These are phyloP conservation scores for Gyrodactylus bullatarudis DNA, from an alignment of 1,140 invertebrate species.

Conservation along the genomic window DNA sequence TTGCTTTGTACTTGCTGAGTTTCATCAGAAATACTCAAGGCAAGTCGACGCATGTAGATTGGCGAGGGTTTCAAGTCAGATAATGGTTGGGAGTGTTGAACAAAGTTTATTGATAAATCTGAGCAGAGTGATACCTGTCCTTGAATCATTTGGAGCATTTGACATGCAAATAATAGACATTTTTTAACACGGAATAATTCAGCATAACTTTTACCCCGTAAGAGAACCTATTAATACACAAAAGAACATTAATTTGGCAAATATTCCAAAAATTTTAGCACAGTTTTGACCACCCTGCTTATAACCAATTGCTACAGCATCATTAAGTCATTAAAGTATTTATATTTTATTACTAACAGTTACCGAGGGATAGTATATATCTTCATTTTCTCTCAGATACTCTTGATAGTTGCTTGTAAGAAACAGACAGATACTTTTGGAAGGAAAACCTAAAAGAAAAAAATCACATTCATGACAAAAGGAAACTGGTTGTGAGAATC, in stretches of 20 bases:
- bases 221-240: neutral
- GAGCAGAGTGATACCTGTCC: neutral
- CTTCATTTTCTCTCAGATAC: neutral
- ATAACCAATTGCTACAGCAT: no score
- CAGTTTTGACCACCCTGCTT: no score
- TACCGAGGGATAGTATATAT: neutral
- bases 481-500: neutral
- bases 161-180: neutral
- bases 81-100: no score
- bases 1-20: neutral
- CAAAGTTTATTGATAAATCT: neutral
- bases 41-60: neutral
- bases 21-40: no score
- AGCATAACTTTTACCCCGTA: neutral
- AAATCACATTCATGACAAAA: neutral
- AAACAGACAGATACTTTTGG: neutral
- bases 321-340: no score
- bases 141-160: neutral
- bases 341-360: no score
- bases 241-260: neutral
- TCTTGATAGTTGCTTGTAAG: neutral
- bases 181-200: neutral
- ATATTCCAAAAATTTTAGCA: neutral
- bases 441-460: neutral
- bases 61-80: neutral